phyloP scores from a whole-genome alignment of 2,113 vertebrate genomes.

The Lycocorax pyrrhopterus region DNA sequence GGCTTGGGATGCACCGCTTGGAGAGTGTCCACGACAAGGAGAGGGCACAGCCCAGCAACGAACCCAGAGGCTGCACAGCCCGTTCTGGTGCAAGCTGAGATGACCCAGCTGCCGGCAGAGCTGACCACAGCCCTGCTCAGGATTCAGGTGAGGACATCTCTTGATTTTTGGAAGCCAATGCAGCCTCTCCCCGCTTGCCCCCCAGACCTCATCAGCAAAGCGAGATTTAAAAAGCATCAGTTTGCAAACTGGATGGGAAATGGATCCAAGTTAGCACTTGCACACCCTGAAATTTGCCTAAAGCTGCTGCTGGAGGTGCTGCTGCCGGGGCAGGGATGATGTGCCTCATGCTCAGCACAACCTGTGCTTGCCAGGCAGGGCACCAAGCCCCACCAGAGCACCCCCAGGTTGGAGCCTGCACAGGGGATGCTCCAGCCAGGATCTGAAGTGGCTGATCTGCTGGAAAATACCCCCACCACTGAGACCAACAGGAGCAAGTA shows the following conservation, averaged over 20 bases:
- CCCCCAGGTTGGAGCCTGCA: background rate
- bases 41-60: background rate
- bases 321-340: conserved; percentile 19
- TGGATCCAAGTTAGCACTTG: background rate
- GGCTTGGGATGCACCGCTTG: background rate
- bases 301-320: conserved; percentile 24
- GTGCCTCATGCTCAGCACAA: background rate
- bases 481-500: background rate
- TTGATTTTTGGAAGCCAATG: background rate
- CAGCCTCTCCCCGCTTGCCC: background rate
- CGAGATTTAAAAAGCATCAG: background rate
- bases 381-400: background rate
- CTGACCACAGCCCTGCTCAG: background rate
- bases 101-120: background rate
- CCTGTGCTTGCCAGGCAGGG: background rate
- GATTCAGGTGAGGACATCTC: background rate
- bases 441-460: background rate
- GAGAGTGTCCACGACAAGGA: background rate
- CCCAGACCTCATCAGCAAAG: background rate
- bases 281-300: background rate
- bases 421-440: background rate
- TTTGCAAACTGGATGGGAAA: conserved; percentile 36
- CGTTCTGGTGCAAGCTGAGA: fast-evolving
- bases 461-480: background rate
- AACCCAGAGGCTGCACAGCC: background rate